Conservation (phyloP, 1,140 invertebrate genomes). For the Varroa destructor region DNA sequence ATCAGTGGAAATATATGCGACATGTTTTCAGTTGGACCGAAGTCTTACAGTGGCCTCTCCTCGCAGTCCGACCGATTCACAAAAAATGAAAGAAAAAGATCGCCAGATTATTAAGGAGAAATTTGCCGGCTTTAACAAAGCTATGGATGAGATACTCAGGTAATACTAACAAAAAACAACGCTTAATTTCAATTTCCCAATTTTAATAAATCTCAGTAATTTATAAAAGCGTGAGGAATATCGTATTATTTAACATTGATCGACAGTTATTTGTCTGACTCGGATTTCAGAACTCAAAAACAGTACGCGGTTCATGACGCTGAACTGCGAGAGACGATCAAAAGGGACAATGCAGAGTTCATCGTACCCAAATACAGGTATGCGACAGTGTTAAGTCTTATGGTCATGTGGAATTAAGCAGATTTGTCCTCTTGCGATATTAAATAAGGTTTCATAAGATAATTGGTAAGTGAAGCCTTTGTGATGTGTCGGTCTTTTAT, state of each 20-base stretch:
- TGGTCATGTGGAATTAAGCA: no score
- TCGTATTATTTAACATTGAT: no score
- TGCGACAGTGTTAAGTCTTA: no score
- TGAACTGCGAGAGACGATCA: conserved; percentile 64
- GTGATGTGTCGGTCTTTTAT: conserved; percentile 36
- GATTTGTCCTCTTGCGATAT: no score
- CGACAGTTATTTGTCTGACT: no score
- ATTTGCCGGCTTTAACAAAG: conserved; percentile 81
- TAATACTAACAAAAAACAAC: background rate
- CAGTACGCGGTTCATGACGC: conserved; percentile 83
- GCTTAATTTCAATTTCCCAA: background rate
- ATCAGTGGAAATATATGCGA: conserved; percentile 5
- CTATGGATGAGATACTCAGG: conserved; percentile 65
- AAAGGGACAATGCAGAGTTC: conserved; percentile 67
- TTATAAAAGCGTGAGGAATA: no score
- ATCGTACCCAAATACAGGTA: conserved; percentile 66
- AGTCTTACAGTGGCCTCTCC: conserved; percentile 1
- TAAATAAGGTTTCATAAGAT: no score
- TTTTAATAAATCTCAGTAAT: background rate
- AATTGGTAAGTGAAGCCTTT: background rate
- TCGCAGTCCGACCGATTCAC: conserved; percentile 26
- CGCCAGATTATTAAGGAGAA: conserved; percentile 82
- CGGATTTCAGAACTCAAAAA: conserved; percentile 56
- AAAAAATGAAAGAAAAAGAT: conserved; percentile 66
- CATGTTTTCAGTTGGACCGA: conserved; percentile 18